Conservation (phyloP, 2,888 invertebrate species). For the Troides oblongomaculatus region DNA sequence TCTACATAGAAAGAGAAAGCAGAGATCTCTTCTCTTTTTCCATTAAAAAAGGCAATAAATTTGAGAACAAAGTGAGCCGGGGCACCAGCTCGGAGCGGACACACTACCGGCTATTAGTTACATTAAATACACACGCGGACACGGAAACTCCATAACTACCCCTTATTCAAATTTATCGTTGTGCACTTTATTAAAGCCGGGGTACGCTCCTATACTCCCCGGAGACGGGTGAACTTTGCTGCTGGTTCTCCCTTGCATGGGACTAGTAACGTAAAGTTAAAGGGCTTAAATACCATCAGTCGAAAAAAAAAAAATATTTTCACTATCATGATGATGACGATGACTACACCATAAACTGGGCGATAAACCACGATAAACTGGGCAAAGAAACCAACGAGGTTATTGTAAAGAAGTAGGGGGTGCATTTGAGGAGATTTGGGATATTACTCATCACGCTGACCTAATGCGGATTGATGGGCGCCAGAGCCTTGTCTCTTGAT, state of each 20-base stretch:
- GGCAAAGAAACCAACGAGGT: too few species aligned
- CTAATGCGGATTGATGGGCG: too few species aligned
- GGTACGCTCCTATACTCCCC: slow-evolving; percentile 42
- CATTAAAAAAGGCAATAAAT: neutral
- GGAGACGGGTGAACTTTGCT: slow-evolving; percentile 52
- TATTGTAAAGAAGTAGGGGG: too few species aligned
- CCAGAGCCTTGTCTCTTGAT: too few species aligned
- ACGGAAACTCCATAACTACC: slow-evolving; percentile 72
- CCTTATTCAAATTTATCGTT: slow-evolving; percentile 76
- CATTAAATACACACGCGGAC: slow-evolving; percentile 60
- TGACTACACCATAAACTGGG: too few species aligned
- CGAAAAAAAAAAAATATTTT: too few species aligned
- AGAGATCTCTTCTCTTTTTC: neutral
- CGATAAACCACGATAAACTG: too few species aligned
- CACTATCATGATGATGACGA: too few species aligned
- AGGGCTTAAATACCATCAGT: too few species aligned
- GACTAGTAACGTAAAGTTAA: slow-evolving; percentile 53
- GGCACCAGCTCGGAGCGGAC: neutral
- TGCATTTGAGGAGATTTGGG: too few species aligned
- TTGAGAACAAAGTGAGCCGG: neutral
- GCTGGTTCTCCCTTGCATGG: slow-evolving; percentile 47
- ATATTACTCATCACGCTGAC: too few species aligned
- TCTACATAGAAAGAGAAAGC: too few species aligned
- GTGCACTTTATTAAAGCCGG: slow-evolving; percentile 64
- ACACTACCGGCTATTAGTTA: slow-evolving; percentile 47